Evolutionary conservation across 2,888 invertebrate species (phyloP).

Genomic region (Drosophila kanekoi): DNA sequence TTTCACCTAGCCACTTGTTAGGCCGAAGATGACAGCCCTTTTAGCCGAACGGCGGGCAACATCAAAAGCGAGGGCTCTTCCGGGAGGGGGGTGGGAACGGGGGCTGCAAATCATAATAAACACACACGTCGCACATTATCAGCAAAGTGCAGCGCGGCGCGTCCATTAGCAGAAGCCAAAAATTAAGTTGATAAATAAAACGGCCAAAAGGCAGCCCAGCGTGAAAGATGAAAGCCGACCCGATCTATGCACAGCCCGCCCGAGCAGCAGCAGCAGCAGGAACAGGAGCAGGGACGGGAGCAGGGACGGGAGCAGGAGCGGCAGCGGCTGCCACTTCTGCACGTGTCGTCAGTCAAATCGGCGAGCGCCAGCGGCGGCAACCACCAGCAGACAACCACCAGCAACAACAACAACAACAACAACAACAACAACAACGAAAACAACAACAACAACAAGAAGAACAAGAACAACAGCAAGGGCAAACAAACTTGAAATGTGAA

Average conservation of each 20-base stretch:
- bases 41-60: slow-evolving; percentile 8
- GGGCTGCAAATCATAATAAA: slow-evolving; percentile 75
- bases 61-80: slow-evolving; percentile 27
- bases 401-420: slow-evolving; percentile 14
- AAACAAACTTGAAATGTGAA: slow-evolving; percentile 10
- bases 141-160: slow-evolving; percentile 66
- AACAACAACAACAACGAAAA: slow-evolving; percentile 7
- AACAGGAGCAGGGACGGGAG: neutral
- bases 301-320: slow-evolving; percentile 14
- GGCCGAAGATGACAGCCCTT: slow-evolving; percentile 1
- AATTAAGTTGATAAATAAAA: slow-evolving; percentile 78
- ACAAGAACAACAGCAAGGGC: slow-evolving; percentile 10
- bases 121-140: slow-evolving; percentile 79
- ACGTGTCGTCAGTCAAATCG: slow-evolving; percentile 64
- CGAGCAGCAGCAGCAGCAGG: neutral
- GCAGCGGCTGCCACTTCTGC: slow-evolving; percentile 30
- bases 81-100: neutral
- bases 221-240: slow-evolving; percentile 66
- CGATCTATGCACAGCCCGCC: slow-evolving; percentile 1
- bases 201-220: slow-evolving; percentile 63
- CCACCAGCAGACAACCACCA: slow-evolving; percentile 39
- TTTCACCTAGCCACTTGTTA: slow-evolving; percentile 3
- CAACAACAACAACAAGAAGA: slow-evolving; percentile 5
- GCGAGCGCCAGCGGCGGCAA: slow-evolving; percentile 35
- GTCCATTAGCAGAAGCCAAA: slow-evolving; percentile 75